Percentiles rank a stretch among this genome's conserved stretches.
These are phyloP conservation scores for Macaria notata DNA, from an alignment of 2,888 invertebrate species.

Conservation along the genomic window DNA sequence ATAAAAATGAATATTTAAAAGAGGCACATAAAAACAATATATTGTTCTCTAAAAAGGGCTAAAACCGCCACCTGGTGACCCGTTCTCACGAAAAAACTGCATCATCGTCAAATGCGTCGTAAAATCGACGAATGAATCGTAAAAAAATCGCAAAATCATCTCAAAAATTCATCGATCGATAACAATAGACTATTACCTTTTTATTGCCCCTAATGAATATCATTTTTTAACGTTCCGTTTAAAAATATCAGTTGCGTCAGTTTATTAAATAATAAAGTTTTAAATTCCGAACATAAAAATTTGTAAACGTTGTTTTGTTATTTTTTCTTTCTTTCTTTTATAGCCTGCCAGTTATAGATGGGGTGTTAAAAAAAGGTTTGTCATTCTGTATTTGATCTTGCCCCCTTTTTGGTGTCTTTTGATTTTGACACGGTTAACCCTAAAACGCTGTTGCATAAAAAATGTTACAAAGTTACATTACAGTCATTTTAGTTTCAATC, in stretches of 20 bases:
- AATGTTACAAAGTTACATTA: slow-evolving; percentile 22
- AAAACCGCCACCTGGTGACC: slow-evolving; percentile 46
- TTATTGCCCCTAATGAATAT: slow-evolving; percentile 77
- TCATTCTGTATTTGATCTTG: slow-evolving; percentile 67
- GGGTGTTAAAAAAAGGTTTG: slow-evolving; percentile 60
- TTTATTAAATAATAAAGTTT: slow-evolving; percentile 76
- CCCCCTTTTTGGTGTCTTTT: slow-evolving; percentile 58
- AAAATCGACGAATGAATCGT: slow-evolving; percentile 69
- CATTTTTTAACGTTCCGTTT: slow-evolving; percentile 50
- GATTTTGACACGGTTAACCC: slow-evolving; percentile 57
- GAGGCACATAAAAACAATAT: no score
- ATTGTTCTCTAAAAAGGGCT: slow-evolving; percentile 20
- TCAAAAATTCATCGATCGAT: slow-evolving; percentile 70
- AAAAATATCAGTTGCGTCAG: slow-evolving; percentile 46
- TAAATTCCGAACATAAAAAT: slow-evolving; percentile 70
- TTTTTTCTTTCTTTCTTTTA: slow-evolving; percentile 47
- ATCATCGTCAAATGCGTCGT: slow-evolving; percentile 55
- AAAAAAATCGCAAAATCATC: slow-evolving; percentile 78
- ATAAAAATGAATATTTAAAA: no score
- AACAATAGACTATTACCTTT: slow-evolving; percentile 74
- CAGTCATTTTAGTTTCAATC: slow-evolving; percentile 1
- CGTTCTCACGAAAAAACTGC: slow-evolving; percentile 65
- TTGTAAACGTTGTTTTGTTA: slow-evolving; percentile 67
- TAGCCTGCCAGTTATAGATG: slow-evolving; percentile 55
- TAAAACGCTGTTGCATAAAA: slow-evolving; percentile 33